These are phyloP conservation scores for Hypomesus transpacificus DNA, from an alignment of 2,113 vertebrate genomes.

Conservation along the genomic window DNA sequence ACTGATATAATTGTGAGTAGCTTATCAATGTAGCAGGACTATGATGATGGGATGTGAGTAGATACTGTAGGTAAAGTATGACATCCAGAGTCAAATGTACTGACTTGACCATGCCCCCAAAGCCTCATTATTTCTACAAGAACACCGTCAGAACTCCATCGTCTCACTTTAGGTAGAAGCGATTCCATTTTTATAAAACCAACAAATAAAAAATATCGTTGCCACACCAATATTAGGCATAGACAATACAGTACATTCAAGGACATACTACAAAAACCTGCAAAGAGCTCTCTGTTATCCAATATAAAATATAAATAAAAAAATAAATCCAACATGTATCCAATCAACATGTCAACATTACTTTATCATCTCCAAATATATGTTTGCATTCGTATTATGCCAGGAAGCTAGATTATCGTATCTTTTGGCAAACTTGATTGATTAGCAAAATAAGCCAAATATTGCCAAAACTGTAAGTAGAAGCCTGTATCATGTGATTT, in stretches of 20 bases:
- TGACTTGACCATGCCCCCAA: neutral
- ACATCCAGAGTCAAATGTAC: neutral
- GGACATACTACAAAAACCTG: conserved; percentile 4
- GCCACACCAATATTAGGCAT: neutral
- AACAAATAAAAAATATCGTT: neutral
- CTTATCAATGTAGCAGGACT: too few species aligned
- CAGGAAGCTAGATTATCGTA: neutral
- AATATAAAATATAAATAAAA: conserved; percentile 34
- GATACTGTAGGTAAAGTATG: too few species aligned
- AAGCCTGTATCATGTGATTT: neutral
- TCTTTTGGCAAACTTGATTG: neutral
- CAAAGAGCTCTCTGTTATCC: conserved; percentile 11
- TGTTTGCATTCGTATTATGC: too few species aligned
- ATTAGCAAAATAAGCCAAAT: conserved; percentile 1
- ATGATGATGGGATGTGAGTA: too few species aligned
- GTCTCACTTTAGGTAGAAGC: neutral
- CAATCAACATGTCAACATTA: neutral
- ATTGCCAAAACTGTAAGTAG: neutral
- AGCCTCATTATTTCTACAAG: neutral
- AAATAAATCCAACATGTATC: conserved; percentile 24
- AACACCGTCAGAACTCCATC: neutral
- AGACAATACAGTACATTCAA: conserved; percentile 22
- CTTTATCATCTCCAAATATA: neutral
- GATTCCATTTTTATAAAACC: neutral
- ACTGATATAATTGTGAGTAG: too few species aligned